Evolutionary conservation across 2,888 invertebrate genomes (phyloP).

Genomic region (Lepetodrilus schrolli): DNA sequence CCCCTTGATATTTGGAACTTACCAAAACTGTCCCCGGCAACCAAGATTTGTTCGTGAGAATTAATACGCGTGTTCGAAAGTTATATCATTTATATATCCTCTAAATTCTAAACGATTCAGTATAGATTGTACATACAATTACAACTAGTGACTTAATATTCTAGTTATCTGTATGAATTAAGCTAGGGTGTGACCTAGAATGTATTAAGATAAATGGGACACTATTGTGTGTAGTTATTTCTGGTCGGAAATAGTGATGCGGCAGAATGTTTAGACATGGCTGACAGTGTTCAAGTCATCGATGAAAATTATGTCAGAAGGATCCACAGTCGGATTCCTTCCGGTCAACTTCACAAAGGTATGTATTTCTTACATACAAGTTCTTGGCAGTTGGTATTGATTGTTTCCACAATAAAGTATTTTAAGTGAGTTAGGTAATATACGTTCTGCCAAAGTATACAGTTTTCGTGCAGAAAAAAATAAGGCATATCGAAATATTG

Average conservation of each 20-base stretch:
- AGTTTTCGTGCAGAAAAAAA: no score
- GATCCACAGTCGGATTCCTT: conserved; percentile 62
- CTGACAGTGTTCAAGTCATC: conserved; percentile 68
- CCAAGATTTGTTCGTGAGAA: background rate
- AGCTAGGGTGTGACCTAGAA: background rate
- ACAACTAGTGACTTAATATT: no score
- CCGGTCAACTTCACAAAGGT: conserved; percentile 72
- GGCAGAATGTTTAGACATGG: conserved; percentile 57
- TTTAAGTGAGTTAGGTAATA: no score
- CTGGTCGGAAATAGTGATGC: conserved; percentile 37
- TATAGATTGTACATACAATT: background rate
- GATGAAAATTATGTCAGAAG: conserved; percentile 65
- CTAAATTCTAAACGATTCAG: background rate
- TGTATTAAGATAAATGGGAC: background rate
- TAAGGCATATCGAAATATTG: no score
- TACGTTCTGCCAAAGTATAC: no score
- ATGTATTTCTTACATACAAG: no score
- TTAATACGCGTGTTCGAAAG: conserved; percentile 16
- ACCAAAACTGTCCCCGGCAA: background rate
- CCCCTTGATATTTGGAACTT: background rate
- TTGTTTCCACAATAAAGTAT: no score
- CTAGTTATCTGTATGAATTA: background rate
- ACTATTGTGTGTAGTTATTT: conserved; percentile 39
- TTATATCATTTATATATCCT: background rate
- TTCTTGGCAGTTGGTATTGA: no score